These are phyloP conservation scores for Cichlasoma orientale DNA, from an alignment of 2,797 vertebrate genomes.

Conservation along the genomic window DNA sequence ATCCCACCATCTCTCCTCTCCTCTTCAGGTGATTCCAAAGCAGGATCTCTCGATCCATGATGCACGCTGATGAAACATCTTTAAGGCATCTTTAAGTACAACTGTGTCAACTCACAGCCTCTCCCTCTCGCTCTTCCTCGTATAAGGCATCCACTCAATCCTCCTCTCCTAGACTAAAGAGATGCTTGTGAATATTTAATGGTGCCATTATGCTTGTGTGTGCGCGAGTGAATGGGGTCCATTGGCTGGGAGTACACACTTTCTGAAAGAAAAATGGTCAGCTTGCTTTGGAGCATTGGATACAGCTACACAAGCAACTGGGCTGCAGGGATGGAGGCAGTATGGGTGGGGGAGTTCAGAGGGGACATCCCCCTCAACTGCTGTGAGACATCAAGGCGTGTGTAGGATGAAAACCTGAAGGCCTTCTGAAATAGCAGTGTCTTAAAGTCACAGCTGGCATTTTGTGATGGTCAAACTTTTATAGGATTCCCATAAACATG, in stretches of 20 bases:
- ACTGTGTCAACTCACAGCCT: conserved; percentile 29
- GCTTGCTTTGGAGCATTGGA: conserved; percentile 12
- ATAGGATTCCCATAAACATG: not conserved
- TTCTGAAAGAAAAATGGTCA: conserved; percentile 42
- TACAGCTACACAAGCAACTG: conserved; percentile 30
- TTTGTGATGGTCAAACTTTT: not conserved
- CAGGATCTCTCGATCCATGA: conserved; percentile 66
- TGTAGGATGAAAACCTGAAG: not conserved
- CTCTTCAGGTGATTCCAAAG: conserved; percentile 76
- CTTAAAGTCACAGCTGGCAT: not conserved
- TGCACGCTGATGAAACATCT: conserved; percentile 39
- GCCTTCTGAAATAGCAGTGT: not conserved
- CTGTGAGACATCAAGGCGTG: no score
- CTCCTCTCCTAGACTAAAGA: conserved; percentile 66
- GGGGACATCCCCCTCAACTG: conserved; percentile 10
- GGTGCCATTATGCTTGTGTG: conserved; percentile 88
- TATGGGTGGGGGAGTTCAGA: conserved; percentile 23
- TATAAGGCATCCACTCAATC: conserved; percentile 50
- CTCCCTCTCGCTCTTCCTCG: conserved; percentile 18
- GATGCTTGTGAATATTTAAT: conserved; percentile 93
- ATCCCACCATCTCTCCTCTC: conserved; percentile 47
- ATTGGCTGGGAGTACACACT: conserved; percentile 66
- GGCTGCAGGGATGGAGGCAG: conserved; percentile 9
- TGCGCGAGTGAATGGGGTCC: conserved; percentile 76
- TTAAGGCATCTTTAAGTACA: conserved; percentile 56